Evolutionary conservation across 2,113 vertebrate genomes (phyloP).

Genomic region (Hemiprocne comata): DNA sequence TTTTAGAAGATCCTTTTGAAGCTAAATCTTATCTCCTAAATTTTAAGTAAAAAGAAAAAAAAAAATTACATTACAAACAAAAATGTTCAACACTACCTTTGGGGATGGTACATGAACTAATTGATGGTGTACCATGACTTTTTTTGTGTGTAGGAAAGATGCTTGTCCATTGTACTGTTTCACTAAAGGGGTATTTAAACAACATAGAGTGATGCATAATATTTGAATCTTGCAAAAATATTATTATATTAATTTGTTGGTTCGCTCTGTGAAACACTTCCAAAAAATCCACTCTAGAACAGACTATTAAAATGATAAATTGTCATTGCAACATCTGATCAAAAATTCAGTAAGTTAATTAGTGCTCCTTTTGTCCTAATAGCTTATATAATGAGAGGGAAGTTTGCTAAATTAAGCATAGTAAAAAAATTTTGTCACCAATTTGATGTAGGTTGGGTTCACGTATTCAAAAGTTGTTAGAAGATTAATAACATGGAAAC

Average conservation of each 20-base stretch:
- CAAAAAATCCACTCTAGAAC: constrained; percentile 35
- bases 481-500: constrained; percentile 36
- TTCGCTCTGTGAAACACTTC: constrained; percentile 58
- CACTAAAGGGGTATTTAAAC: constrained; percentile 50
- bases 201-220: not conserved
- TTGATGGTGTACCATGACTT: not conserved
- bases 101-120: not conserved
- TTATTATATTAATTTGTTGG: constrained; percentile 61
- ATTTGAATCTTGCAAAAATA: constrained; percentile 32
- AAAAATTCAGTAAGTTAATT: constrained; percentile 71
- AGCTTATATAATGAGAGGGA: constrained; percentile 58
- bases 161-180: not conserved
- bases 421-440: constrained; percentile 40
- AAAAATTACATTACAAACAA: not conserved
- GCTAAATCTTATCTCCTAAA: not conserved
- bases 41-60: not conserved
- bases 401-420: constrained; percentile 61
- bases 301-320: constrained; percentile 71
- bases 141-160: not conserved
- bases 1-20: not conserved
- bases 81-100: not conserved
- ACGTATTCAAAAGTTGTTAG: not conserved
- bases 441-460: constrained; percentile 14
- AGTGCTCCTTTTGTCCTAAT: constrained; percentile 69
- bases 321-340: constrained; percentile 64